Base-by-base conservation (phyloP, 1,140 invertebrate genomes). In the Coptotermes formosanus region DNA sequence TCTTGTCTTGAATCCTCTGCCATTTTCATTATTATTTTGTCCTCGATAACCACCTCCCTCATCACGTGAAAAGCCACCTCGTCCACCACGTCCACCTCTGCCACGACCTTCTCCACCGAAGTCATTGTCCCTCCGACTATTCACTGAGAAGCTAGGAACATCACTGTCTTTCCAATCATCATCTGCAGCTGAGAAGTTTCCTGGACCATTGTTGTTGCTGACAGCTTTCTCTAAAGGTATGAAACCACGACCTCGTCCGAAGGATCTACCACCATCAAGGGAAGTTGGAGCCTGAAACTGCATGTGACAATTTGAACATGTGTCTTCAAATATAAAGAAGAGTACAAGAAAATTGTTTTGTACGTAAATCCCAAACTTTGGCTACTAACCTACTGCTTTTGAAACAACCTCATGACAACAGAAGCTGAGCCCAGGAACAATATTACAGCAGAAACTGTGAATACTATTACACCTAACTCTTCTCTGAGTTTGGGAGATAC, bases 21-120 rank as follows among this genome's bases (percentile, higher is more conserved):
- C 52, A 83, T 45, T 55, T 43, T 48, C 82, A 32, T 84, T 30
- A 86, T 86, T 55, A n/a, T 52, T 83, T 38, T 30, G 83, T 82
- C 83, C 44, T 84, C 82, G 32, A 83, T 87, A 55, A 82, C 86
- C 30, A 44, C 84, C n/a, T 82, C 85, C 81, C 45, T 87, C 44
- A 86, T 88, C 75, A 84, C 19, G 12, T 11, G 75, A 48, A 82
- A 7, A 23, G 25, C 43, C 85, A 64, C 30, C 59, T 1, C 69
- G 44, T 14, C 86, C 81, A 9, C 86, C 84, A 23, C 84, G 11
- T 16, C 86, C 69, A 19, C 83, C n/a, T 45, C 86, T 75, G n/a
- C 86, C 52, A 23, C 84, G 0, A 43, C 86, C 82, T 59, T 59
- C 82, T 16, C 82, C 86, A 32, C 32, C 11, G 75, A 64, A 32